Evolutionary conservation across 2,888 invertebrate species (phyloP).

Genomic region (Yponomeuta cagnagella): DNA sequence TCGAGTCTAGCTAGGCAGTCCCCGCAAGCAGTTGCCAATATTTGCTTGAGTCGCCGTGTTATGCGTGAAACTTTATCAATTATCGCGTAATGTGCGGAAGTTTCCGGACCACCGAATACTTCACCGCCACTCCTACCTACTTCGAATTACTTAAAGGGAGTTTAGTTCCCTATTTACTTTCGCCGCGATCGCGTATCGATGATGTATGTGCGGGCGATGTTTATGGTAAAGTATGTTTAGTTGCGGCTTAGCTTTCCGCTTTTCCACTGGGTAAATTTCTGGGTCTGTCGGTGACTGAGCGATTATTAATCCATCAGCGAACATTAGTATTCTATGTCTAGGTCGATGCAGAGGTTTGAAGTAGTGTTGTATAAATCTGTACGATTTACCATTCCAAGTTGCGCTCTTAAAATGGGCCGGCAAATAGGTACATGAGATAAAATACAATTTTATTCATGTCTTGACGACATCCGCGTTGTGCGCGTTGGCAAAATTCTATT

Average conservation of each 20-base stretch:
- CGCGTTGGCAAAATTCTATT: too few species aligned
- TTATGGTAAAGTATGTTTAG: not conserved
- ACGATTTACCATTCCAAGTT: too few species aligned
- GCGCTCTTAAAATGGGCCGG: too few species aligned
- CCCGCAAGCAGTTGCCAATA: conserved; percentile 50
- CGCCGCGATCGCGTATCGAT: not conserved
- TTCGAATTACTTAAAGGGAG: conserved; percentile 28
- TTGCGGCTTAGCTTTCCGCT: not conserved
- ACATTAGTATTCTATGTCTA: too few species aligned
- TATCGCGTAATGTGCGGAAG: conserved; percentile 59
- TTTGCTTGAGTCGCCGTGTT: conserved; percentile 45
- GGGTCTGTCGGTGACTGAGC: too few species aligned
- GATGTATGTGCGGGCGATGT: not conserved
- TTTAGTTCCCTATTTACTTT: conserved; percentile 7
- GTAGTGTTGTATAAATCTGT: too few species aligned
- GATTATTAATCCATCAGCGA: too few species aligned
- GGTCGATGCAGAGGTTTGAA: too few species aligned
- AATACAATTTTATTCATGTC: too few species aligned
- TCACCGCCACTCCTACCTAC: conserved; percentile 31
- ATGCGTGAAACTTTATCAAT: conserved; percentile 57
- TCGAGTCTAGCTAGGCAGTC: not conserved
- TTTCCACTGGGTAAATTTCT: too few species aligned
- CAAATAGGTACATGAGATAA: too few species aligned
- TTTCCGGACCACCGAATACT: conserved; percentile 47
- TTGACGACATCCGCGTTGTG: too few species aligned